These are phyloP conservation scores for Indicator maculatus DNA, from an alignment of 2,113 vertebrate species.

Conservation along the genomic window DNA sequence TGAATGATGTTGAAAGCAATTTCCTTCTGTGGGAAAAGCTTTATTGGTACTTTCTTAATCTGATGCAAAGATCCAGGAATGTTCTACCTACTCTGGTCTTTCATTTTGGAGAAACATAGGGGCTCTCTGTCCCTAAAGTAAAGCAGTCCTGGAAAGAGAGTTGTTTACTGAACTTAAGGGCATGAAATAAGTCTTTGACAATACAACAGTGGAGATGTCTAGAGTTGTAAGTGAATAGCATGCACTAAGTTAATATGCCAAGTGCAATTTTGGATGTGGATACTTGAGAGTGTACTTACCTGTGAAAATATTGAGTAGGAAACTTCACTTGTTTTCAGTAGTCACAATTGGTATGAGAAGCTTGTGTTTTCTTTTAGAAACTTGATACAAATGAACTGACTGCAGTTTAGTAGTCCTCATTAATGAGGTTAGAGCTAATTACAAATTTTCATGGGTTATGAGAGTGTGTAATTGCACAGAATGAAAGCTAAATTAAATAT, in stretches of 20 bases:
- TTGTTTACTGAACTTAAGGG: not conserved
- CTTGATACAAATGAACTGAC: constrained; percentile 40
- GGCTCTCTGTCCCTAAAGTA: not conserved
- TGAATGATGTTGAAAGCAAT: not conserved
- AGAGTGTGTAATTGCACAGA: constrained; percentile 72
- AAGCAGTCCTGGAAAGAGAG: not conserved
- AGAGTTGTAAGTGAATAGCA: not conserved
- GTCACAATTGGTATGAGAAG: constrained; percentile 3
- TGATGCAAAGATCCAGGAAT: not conserved
- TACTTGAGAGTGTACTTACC: not conserved
- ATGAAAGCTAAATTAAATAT: constrained; percentile 75
- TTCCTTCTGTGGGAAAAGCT: not conserved
- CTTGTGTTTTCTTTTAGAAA: constrained; percentile 4
- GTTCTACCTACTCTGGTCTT: not conserved
- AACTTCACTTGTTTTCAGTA: constrained; percentile 6
- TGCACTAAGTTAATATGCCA: not conserved
- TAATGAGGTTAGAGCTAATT: constrained; percentile 74
- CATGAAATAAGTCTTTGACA: not conserved
- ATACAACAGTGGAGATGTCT: not conserved
- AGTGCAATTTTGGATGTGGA: not conserved
- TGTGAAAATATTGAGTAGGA: constrained; percentile 1
- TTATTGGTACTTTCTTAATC: not conserved
- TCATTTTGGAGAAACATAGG: not conserved
- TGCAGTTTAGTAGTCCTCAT: constrained; percentile 61
- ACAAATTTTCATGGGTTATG: constrained; percentile 67